Base-by-base conservation (phyloP, 2,888 invertebrate species). In the Athrips mouffetella region DNA sequence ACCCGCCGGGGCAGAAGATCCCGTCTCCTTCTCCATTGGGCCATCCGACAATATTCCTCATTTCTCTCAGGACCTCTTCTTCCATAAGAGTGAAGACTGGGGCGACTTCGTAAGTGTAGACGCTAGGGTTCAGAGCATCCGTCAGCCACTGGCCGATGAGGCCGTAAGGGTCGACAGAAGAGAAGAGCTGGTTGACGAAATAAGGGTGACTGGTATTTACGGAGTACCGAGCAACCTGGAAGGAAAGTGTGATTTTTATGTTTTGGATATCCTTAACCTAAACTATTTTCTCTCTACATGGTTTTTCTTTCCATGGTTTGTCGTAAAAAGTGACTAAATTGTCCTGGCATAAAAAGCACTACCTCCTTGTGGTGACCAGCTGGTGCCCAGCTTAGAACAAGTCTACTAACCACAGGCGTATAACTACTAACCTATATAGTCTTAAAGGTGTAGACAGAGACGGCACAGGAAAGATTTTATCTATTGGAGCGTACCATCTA, bases 191-290 rank as follows among this genome's bases (percentile, higher is more conserved):
- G 77, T 97, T 97, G 21, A 96, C 93, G 74, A 97, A 97, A 72
- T 94, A 94, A 0, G 96, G 96, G 75, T 96, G 96, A 0, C 94
- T 96, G 1, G 96, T 96, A 80, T 96, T 97, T 0, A 97, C 96
- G 35, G 96, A 96, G 84, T 94, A 95, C 25, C 92, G 91, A 15
- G 87, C 80, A 13, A 88, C 80, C 88, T 88, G 68, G 11, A 63
- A n/a, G n/a, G n/a, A n/a, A n/a, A 63, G 41, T 10, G n/a, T 7
- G 6, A 30, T 30, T 37, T 37, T 37, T 20, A 23, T 2, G 6
- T 10, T 18, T 18, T 15, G 6, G n/a, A 3, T 29, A 8, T 10
- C n/a, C 10, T 29, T 29, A 29, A 8, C n/a, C 29, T 29, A 29
- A 8, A 7, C 7, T 23, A 5, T 23, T 5, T 23, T 23, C 7